Evolutionary conservation across 1,140 invertebrate species (phyloP).

Genomic region (Asobara japonica): DNA sequence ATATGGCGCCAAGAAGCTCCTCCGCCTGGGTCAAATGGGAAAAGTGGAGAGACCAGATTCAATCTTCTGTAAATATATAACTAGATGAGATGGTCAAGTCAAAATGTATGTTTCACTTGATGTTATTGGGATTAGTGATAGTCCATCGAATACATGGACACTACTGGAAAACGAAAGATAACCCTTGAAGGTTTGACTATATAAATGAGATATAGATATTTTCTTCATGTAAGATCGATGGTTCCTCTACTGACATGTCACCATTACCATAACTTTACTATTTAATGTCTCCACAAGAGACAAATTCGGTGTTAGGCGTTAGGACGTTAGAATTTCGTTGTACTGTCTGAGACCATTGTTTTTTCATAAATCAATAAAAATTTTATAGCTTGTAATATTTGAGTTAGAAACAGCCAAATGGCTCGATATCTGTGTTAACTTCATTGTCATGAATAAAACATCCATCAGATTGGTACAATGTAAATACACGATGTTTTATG

Average conservation of each 20-base stretch:
- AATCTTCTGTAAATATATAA: neutral
- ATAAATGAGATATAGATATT: too few relatives aligned
- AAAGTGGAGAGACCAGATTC: neutral
- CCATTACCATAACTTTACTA: too few relatives aligned
- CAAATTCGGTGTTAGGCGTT: too few relatives aligned
- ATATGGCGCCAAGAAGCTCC: slow-evolving; percentile 66
- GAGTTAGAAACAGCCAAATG: neutral
- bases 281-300: too few relatives aligned
- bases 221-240: too few relatives aligned
- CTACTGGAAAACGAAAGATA: too few relatives aligned
- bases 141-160: too few relatives aligned
- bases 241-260: too few relatives aligned
- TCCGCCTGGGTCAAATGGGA: slow-evolving; percentile 51
- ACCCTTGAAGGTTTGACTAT: too few relatives aligned
- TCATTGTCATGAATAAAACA: neutral
- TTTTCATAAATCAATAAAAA: neutral
- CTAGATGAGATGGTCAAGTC: neutral
- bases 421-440: neutral
- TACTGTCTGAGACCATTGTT: neutral
- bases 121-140: too few relatives aligned
- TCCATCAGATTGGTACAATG: slow-evolving; percentile 16
- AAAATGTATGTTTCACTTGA: neutral
- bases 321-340: neutral
- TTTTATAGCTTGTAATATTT: neutral
- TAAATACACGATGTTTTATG: slow-evolving; percentile 50